Evolutionary conservation across 2,888 invertebrate species (phyloP).

Genomic region (Tyria jacobaeae): DNA sequence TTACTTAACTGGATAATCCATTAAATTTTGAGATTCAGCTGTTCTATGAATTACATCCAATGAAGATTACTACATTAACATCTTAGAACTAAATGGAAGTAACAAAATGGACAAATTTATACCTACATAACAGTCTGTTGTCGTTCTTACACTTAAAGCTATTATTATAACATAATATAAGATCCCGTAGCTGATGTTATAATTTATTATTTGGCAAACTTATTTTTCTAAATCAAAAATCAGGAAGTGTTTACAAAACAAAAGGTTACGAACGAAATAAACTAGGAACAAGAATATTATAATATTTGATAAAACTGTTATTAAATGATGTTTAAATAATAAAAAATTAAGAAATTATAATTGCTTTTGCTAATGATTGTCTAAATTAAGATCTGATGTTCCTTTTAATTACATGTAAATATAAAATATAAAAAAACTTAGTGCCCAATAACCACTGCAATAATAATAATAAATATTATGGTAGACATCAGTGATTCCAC

Average conservation of each 20-base stretch:
- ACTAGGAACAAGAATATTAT: slow-evolving; percentile 16
- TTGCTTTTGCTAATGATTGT: background rate
- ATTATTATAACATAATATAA: slow-evolving; percentile 58
- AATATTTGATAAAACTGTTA: background rate
- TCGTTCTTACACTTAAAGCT: slow-evolving; percentile 69
- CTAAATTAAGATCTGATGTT: background rate
- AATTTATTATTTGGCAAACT: slow-evolving; percentile 52
- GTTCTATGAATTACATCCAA: slow-evolving; percentile 40
- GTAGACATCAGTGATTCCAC: no score
- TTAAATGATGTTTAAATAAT: slow-evolving; percentile 1
- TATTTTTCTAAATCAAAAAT: slow-evolving; percentile 1
- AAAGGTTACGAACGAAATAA: background rate
- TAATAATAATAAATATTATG: background rate
- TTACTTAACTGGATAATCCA: slow-evolving; percentile 12
- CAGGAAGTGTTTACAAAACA: slow-evolving; percentile 8
- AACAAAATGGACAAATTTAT: slow-evolving; percentile 61
- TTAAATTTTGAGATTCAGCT: slow-evolving; percentile 55
- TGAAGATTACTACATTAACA: slow-evolving; percentile 47
- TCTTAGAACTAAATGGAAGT: slow-evolving; percentile 55
- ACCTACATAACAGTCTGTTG: slow-evolving; percentile 72
- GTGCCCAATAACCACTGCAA: background rate
- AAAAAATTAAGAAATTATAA: background rate
- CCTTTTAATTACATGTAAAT: background rate
- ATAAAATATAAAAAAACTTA: background rate
- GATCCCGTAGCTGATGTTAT: slow-evolving; percentile 61